Evolutionary conservation across 1,140 invertebrate species (phyloP), one percentile per base, ranked within the genome.

Genomic region (Gerris buenoi): DNA sequence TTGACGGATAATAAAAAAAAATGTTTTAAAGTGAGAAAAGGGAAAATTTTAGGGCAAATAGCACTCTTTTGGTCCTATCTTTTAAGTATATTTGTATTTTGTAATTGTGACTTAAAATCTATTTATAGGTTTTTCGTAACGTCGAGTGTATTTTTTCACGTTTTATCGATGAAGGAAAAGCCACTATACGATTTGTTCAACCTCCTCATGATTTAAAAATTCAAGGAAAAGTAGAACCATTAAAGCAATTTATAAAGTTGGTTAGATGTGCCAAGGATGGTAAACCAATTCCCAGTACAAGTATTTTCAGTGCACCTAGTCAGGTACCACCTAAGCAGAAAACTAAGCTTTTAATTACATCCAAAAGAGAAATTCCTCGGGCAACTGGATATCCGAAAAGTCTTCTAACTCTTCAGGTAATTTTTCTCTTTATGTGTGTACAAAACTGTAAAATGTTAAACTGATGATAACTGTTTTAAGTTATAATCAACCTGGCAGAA

Each of bases 151-250:
- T 63, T 26, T 65, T 65, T 26, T 27, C 5, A 18, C 46, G 46
- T 25, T 65, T 65, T 65, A 27, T 65, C 14, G 2, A 22, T 57
- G 65, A 66, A 25, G 65, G 65, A 27, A 66, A 66, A 28, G 58
- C 58, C 23, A 66, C 65, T 27, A 18, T 66, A n/a, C 26, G 65
- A 18, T 66, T 66, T 27, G 58, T 25, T n/a, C 25, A 66, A n/a
- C 65, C 65, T 2, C 65, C 56, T 27, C 27, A 58, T 66, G 65
- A 66, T 61, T 23, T 66, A 14, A 66, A 58, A 15, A 60, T 66
- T 25, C 56, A 66, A 61, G 57, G 65, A 27, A 26, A 66, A 60
- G 13, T 27, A 3, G 27, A 60, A 46, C 5, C 33, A 10, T 5
- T 46, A 5, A 46, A 46, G 33, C 33, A 46, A 18, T 46, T 46